Evolutionary conservation across 2,113 vertebrate genomes (phyloP), one percentile per base, ranked within the genome.

Genomic region (Pseudopodoces humilis): DNA sequence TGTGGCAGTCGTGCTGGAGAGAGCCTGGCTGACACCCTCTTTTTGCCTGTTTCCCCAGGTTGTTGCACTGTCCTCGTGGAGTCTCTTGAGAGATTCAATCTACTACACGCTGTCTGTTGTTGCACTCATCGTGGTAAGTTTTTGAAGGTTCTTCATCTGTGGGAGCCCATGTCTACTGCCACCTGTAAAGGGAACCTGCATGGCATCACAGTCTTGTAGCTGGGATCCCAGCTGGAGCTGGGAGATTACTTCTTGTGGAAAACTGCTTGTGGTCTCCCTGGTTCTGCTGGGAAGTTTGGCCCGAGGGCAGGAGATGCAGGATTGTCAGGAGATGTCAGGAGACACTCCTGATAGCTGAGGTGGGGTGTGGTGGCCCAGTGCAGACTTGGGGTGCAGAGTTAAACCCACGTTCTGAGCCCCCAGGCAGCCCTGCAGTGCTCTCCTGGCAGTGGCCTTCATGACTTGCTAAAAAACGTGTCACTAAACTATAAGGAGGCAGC

Each of bases 51-150:
- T 52, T 93, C 78, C 43, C 4, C 94, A 99, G 99, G 98, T 98
- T 0, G 98, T 99, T 58, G 98, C 95, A 13, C 98, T 99, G 44
- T 98, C 99, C 1, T 98, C 98, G 4, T 99, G 99, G 99, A 98
- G 99, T 85, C 98, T 99, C 89, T 93, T 99, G 97, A 98, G 99
- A 94, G 99, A 99, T 96, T 99, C 99, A 0, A 49, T 93, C 64
- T 99, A 99, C 97, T 99, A 99, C 97, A 99, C 99, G 0, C 81
- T 99, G 72, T 99, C 99, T 7, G 99, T 99, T 91, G 94, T 99
- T 23, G 98, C 99, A 6, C 99, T 99, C 50, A 99, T 99, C 8
- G 98, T 99, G 99, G 99, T 99, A 97, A 99, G 98, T 98, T 35
- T 68, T 49, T 63, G n/a, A 64, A 64, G 10, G 31, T n/a, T 74